Evolutionary conservation across 2,113 vertebrate genomes (phyloP).

Genomic region (Carollia perspicillata): DNA sequence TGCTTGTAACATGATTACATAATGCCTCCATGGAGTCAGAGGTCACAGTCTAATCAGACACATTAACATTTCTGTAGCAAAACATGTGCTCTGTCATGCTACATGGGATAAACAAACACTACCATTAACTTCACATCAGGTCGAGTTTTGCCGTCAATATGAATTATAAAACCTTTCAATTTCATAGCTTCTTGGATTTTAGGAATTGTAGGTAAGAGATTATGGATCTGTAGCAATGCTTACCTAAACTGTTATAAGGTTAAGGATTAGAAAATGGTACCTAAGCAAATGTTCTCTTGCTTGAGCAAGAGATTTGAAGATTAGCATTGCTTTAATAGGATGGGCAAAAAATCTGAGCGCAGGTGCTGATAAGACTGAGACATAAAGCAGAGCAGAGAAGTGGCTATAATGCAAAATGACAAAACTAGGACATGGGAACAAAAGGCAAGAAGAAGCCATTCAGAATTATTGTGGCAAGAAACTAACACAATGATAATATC

Average conservation of each 20-base stretch:
- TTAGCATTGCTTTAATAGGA: neutral
- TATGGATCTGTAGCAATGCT: neutral
- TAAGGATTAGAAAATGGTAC: neutral
- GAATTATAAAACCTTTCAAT: conserved; percentile 2
- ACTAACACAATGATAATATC: neutral
- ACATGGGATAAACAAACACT: neutral
- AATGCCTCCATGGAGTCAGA: neutral
- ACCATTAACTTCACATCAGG: conserved; percentile 22
- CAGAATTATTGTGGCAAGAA: neutral
- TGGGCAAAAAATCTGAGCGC: neutral
- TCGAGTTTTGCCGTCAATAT: neutral
- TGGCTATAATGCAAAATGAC: neutral
- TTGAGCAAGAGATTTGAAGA: neutral
- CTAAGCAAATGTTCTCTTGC: neutral
- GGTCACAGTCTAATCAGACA: conserved; percentile 11
- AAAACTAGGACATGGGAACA: neutral
- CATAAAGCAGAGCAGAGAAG: neutral
- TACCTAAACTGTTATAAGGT: neutral
- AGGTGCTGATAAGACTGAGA: neutral
- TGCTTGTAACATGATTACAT: neutral
- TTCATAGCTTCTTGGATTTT: conserved; percentile 24
- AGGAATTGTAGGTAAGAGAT: neutral
- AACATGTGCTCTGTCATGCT: neutral
- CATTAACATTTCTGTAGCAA: neutral
- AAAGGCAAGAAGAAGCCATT: conserved; percentile 18